A percentile compares a stretch with the other conserved stretches of the same genome.
Evolutionary conservation across 2,888 invertebrate species (phyloP).

Genomic region (Hipparchia sbordonii): DNA sequence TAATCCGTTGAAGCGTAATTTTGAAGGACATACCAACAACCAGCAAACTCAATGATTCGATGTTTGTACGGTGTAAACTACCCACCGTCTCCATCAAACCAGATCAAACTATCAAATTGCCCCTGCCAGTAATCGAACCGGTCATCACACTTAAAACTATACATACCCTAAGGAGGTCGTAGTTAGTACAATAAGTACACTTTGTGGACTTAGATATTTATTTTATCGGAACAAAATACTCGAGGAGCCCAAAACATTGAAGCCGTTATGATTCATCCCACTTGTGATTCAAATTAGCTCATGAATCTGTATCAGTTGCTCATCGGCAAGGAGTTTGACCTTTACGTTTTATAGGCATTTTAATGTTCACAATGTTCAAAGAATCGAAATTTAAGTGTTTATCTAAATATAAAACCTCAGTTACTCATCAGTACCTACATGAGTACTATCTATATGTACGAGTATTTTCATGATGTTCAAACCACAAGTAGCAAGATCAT

Average conservation of each 20-base stretch:
- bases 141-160: too few relatives aligned
- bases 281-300: conserved; percentile 53
- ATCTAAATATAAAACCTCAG: conserved; percentile 54
- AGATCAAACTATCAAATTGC: too few relatives aligned
- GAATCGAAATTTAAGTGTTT: conserved; percentile 39
- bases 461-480: conserved; percentile 22
- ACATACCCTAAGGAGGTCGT: too few relatives aligned
- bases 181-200: background rate
- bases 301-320: conserved; percentile 54
- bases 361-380: conserved; percentile 46
- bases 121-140: too few relatives aligned
- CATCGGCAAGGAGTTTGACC: conserved; percentile 60
- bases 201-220: background rate
- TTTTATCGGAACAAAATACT: background rate
- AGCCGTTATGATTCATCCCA: conserved; percentile 48
- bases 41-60: too few relatives aligned
- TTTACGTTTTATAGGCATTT: conserved; percentile 61
- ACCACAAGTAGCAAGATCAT: background rate
- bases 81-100: too few relatives aligned
- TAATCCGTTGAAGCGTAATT: too few relatives aligned
- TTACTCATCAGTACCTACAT: conserved; percentile 35
- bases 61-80: too few relatives aligned
- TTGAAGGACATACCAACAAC: too few relatives aligned
- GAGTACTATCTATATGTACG: background rate
- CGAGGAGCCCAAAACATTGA: background rate